phyloP scores from a whole-genome alignment of 2,797 vertebrate species.

The Lindbergichthys nudifrons region DNA sequence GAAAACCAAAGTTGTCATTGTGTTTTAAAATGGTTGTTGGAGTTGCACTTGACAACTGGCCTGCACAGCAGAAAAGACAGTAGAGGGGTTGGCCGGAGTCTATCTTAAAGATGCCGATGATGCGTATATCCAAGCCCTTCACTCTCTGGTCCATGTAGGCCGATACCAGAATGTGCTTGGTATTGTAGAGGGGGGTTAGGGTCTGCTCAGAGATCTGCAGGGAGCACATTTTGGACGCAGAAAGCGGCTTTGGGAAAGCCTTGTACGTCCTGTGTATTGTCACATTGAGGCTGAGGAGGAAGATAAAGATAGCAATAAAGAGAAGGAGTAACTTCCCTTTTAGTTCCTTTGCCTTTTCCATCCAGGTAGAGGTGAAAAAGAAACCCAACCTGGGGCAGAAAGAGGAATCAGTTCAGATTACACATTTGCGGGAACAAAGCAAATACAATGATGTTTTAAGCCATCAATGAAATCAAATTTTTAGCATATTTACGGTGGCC shows the following conservation, averaged over 20 bases:
- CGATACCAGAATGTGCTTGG: conserved; percentile 70
- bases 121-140: conserved; percentile 39
- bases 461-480: no score
- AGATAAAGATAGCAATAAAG: neutral
- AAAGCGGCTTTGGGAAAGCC: accelerated
- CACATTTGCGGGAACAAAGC: neutral
- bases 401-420: neutral
- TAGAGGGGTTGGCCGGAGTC: conserved; percentile 55
- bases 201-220: neutral
- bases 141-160: conserved; percentile 69
- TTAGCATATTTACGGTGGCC: no score
- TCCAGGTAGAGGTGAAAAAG: neutral
- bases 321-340: neutral
- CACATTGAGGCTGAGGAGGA: accelerated
- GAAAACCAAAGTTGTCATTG: conserved; percentile 67
- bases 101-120: conserved; percentile 72
- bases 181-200: conserved; percentile 64
- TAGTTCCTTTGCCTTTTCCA: neutral
- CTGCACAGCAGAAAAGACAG: conserved; percentile 69
- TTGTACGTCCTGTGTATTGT: accelerated
- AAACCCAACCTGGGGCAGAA: conserved; percentile 27
- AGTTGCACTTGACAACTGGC: conserved; percentile 1
- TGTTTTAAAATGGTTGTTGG: conserved; percentile 42
- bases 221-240: accelerated
- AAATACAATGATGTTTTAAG: neutral